Conservation (phyloP, 2,888 invertebrate species). For the Aquatica leii region DNA sequence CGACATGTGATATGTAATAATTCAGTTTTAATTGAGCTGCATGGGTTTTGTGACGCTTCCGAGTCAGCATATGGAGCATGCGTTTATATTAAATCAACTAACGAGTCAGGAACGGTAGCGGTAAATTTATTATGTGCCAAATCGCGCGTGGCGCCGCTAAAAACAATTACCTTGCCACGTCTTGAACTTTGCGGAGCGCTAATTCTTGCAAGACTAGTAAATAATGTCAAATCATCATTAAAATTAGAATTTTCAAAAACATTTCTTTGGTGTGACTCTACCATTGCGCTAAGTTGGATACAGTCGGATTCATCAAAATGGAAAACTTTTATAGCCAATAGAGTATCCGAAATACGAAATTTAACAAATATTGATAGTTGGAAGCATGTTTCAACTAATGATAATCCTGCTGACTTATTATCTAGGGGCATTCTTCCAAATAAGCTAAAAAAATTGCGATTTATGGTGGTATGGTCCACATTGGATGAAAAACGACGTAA, state of each 20-base stretch:
- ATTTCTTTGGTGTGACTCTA: slow-evolving; percentile 44
- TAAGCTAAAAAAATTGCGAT: neutral
- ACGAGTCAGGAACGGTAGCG: neutral
- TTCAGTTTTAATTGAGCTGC: slow-evolving; percentile 22
- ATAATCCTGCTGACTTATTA: slow-evolving; percentile 48
- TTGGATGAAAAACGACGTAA: neutral
- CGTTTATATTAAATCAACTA: slow-evolving; percentile 36
- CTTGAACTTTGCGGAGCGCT: slow-evolving; percentile 45
- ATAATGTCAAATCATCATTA: slow-evolving; percentile 17
- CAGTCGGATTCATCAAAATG: slow-evolving; percentile 24
- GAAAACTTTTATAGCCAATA: slow-evolving; percentile 43
- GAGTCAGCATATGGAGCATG: slow-evolving; percentile 41
- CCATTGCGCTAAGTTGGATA: slow-evolving; percentile 45
- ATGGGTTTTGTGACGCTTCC: slow-evolving; percentile 43
- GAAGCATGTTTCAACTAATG: slow-evolving; percentile 41
- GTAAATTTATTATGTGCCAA: slow-evolving; percentile 44
- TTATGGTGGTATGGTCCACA: neutral
- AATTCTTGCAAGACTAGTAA: slow-evolving; percentile 32
- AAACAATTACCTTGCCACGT: slow-evolving; percentile 41
- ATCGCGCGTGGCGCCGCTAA: slow-evolving; percentile 47
- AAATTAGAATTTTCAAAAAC: slow-evolving; percentile 1
- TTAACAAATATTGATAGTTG: slow-evolving; percentile 34
- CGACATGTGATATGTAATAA: neutral
- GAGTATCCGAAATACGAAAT: slow-evolving; percentile 39
- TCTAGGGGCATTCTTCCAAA: slow-evolving; percentile 42